Evolutionary conservation across 2,888 invertebrate genomes (phyloP).

Genomic region (Drosophila nigricruria): DNA sequence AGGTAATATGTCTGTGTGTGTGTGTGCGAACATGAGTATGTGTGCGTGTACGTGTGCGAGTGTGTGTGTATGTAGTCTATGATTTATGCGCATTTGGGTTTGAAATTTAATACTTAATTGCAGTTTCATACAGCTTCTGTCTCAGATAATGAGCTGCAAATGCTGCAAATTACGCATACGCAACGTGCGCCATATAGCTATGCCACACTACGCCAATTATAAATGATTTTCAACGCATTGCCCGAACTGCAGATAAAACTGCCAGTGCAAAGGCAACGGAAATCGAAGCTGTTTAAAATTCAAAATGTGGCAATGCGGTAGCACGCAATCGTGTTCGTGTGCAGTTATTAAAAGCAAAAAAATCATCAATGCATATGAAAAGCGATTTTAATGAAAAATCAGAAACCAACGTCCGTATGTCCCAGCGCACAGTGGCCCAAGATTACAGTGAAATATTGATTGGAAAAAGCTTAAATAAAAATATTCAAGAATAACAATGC

Average conservation of each 20-base stretch:
- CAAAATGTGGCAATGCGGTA: conserved; percentile 18
- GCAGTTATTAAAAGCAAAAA: conserved; percentile 44
- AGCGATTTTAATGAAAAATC: conserved; percentile 56
- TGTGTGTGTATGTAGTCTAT: conserved; percentile 13
- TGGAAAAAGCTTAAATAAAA: not conserved
- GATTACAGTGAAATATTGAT: not conserved
- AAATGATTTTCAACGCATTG: not conserved
- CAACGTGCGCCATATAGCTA: conserved; percentile 19
- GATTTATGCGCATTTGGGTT: conserved; percentile 44
- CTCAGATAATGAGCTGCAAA: conserved; percentile 42
- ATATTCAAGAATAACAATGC: no score
- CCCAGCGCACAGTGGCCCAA: conserved; percentile 26
- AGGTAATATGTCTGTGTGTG: conserved; percentile 23
- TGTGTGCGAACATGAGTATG: not conserved
- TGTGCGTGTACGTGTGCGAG: not conserved
- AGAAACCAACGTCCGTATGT: conserved; percentile 1
- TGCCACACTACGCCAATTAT: conserved; percentile 13
- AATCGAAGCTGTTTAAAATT: conserved; percentile 20
- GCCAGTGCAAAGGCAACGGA: not conserved
- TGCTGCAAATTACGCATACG: conserved; percentile 49
- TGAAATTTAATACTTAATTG: conserved; percentile 45
- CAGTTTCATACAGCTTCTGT: conserved; percentile 30
- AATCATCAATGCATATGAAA: conserved; percentile 42
- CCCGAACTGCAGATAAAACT: conserved; percentile 2
- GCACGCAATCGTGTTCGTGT: conserved; percentile 16